Evolutionary conservation across 2,888 invertebrate genomes (phyloP).

Genomic region (Sinotaia quadrata): DNA sequence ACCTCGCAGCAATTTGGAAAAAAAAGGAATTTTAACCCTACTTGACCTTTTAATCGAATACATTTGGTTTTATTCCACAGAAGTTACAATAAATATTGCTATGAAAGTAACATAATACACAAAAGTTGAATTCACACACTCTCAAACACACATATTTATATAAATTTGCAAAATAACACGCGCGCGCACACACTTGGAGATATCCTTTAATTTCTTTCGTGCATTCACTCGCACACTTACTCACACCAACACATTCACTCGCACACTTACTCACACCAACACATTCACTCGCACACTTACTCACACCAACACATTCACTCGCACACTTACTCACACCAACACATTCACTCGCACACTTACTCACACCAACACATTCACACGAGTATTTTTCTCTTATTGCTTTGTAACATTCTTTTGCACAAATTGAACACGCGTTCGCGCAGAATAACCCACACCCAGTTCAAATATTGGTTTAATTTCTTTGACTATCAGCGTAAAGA

Average conservation of each 20-base stretch:
- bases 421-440: no score
- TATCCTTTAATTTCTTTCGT: neutral
- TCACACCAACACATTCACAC: slow-evolving; percentile 20
- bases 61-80: no score
- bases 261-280: slow-evolving; percentile 18
- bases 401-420: no score
- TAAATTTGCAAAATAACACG: neutral
- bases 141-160: neutral
- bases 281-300: slow-evolving; percentile 5
- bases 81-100: no score
- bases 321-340: slow-evolving; percentile 1
- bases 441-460: no score
- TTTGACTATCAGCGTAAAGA: no score
- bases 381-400: no score
- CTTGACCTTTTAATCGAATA: no score
- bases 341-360: slow-evolving; percentile 13
- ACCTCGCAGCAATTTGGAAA: no score
- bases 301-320: slow-evolving; percentile 10
- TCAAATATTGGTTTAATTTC: no score
- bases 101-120: no score
- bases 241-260: slow-evolving; percentile 20
- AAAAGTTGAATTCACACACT: neutral
- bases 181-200: neutral
- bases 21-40: no score
- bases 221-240: slow-evolving; percentile 11